Conservation (phyloP, 1,140 invertebrate species). For the Anagrus nilaparvatae region DNA sequence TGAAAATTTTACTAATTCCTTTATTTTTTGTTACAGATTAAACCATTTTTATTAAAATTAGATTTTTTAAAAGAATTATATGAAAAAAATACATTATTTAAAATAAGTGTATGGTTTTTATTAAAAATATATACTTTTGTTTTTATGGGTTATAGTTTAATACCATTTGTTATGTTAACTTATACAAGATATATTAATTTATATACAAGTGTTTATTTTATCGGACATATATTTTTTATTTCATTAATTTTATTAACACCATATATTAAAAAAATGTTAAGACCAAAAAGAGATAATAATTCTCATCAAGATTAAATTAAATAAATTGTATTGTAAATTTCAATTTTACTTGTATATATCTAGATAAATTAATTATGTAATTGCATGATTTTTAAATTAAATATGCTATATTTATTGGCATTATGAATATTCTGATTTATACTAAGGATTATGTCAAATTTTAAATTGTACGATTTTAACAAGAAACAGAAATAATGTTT, state of each 20-base stretch:
- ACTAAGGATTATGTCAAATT: too few relatives aligned
- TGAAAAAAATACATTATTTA: too few relatives aligned
- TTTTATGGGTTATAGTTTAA: slow-evolving; percentile 77
- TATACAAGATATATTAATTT: slow-evolving; percentile 53
- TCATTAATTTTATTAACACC: slow-evolving; percentile 47
- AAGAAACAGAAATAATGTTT: too few relatives aligned
- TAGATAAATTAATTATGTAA: too few relatives aligned
- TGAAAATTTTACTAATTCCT: not conserved
- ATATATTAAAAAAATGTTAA: slow-evolving; percentile 25
- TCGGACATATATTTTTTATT: slow-evolving; percentile 52
- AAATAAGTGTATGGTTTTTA: slow-evolving; percentile 44
- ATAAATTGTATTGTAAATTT: too few relatives aligned
- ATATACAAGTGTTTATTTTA: slow-evolving; percentile 52
- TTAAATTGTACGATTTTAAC: too few relatives aligned
- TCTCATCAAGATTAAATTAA: too few relatives aligned
- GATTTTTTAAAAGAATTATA: too few relatives aligned
- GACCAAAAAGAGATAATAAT: not conserved
- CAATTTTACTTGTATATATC: too few relatives aligned
- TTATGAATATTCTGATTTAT: too few relatives aligned
- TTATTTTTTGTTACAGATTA: slow-evolving; percentile 29
- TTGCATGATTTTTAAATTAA: too few relatives aligned
- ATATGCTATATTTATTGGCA: too few relatives aligned
- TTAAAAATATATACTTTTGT: slow-evolving; percentile 67
- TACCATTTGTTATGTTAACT: slow-evolving; percentile 69
- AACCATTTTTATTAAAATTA: slow-evolving; percentile 26